These are phyloP conservation scores for Fundulus diaphanus DNA, from an alignment of 2,797 vertebrate genomes.

Conservation along the genomic window DNA sequence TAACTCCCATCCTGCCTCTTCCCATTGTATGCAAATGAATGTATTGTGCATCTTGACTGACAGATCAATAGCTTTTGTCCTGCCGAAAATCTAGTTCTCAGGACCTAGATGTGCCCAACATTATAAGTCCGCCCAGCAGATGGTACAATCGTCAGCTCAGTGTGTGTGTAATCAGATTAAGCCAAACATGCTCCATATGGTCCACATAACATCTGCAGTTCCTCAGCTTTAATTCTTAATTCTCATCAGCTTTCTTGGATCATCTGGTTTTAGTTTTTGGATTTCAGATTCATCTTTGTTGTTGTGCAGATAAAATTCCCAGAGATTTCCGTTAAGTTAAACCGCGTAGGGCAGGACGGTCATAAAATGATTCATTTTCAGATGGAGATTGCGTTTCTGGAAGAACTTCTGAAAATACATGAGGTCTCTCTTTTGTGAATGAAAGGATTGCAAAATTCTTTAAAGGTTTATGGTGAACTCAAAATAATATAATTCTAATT, in stretches of 20 bases:
- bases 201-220: slow-evolving; percentile 46
- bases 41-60: not conserved
- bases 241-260: slow-evolving; percentile 46
- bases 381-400: no score
- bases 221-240: slow-evolving; percentile 40
- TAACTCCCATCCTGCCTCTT: not conserved
- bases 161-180: slow-evolving; percentile 1
- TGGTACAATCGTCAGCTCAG: not conserved
- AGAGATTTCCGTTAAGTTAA: no score
- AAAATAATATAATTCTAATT: no score
- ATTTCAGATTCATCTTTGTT: slow-evolving; percentile 11
- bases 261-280: not conserved
- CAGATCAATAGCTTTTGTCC: not conserved
- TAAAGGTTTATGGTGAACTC: no score
- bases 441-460: no score
- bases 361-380: no score
- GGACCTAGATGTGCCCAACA: not conserved
- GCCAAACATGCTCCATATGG: slow-evolving; percentile 12
- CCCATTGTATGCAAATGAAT: not conserved
- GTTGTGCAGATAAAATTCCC: no score
- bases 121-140: not conserved
- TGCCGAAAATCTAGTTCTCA: not conserved
- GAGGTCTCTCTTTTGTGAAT: no score
- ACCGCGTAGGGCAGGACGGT: no score
- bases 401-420: no score